Evolutionary conservation across 2,888 invertebrate species (phyloP).

Genomic region (Nomada hirtipes): DNA sequence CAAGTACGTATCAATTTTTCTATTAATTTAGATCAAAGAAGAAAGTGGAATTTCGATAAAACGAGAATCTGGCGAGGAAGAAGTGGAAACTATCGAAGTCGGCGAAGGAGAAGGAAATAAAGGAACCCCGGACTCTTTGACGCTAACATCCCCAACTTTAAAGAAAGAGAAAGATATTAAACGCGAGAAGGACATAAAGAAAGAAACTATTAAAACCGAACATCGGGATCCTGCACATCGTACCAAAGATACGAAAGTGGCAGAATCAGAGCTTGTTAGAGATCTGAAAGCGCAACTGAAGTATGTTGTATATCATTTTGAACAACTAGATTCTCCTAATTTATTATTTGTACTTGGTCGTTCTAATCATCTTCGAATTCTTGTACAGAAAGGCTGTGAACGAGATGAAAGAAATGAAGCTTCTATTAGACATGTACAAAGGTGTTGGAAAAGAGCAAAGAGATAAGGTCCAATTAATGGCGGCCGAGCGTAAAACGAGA

Average conservation of each 20-base stretch:
- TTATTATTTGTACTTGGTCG: constrained; percentile 19
- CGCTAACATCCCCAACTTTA: constrained; percentile 83
- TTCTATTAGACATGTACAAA: constrained; percentile 98
- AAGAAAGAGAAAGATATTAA: constrained; percentile 88
- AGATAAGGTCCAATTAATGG: constrained; percentile 98
- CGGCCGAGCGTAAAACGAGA: constrained; percentile 95
- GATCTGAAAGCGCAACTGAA: constrained; percentile 97
- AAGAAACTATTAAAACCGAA: constrained; percentile 84
- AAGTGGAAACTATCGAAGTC: constrained; percentile 83
- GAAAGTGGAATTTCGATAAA: constrained; percentile 79
- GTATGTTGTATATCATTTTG: constrained; percentile 84
- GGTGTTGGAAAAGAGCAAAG: constrained; percentile 98
- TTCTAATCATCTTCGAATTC: constrained; percentile 54
- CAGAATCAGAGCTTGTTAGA: constrained; percentile 92
- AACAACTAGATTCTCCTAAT: background rate
- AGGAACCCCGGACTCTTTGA: constrained; percentile 81
- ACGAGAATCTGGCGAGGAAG: constrained; percentile 80
- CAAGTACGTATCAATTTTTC: constrained; percentile 2
- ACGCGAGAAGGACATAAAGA: constrained; percentile 87
- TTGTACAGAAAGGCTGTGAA: constrained; percentile 92
- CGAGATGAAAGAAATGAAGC: constrained; percentile 97
- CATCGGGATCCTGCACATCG: constrained; percentile 87
- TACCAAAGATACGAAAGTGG: constrained; percentile 87
- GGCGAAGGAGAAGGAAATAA: constrained; percentile 84
- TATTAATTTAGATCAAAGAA: constrained; percentile 77